Conservation (phyloP, 2,888 invertebrate species). For the Sthenelais limicola region DNA sequence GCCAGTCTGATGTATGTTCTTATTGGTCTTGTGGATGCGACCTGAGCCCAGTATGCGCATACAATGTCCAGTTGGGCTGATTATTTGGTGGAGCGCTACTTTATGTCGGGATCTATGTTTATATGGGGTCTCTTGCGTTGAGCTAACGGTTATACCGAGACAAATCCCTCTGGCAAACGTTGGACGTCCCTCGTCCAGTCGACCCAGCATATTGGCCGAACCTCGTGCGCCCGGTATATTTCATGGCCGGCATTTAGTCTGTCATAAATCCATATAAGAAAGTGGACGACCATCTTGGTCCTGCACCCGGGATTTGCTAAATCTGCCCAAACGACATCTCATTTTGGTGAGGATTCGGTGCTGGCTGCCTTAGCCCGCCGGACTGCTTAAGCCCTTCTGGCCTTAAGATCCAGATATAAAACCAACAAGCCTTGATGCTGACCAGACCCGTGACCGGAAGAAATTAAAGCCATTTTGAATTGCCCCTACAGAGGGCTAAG, state of each 20-base stretch:
- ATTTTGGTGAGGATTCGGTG: slow-evolving; percentile 3
- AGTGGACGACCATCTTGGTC: slow-evolving; percentile 29
- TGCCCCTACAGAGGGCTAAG: not conserved
- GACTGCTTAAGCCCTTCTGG: not conserved
- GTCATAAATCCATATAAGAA: slow-evolving; percentile 34
- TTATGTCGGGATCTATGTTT: slow-evolving; percentile 4
- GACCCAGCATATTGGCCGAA: slow-evolving; percentile 24
- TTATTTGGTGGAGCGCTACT: not conserved
- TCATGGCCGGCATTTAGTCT: slow-evolving; percentile 18
- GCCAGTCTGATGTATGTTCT: too few relatives aligned
- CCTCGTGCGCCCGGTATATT: slow-evolving; percentile 8
- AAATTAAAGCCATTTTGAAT: slow-evolving; percentile 36
- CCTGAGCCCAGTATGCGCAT: not conserved
- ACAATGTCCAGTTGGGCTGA: slow-evolving; percentile 10
- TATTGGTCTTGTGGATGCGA: too few relatives aligned
- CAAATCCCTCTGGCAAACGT: slow-evolving; percentile 29
- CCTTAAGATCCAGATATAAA: slow-evolving; percentile 1
- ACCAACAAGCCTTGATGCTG: slow-evolving; percentile 13
- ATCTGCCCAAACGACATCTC: slow-evolving; percentile 14
- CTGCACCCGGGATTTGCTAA: slow-evolving; percentile 8
- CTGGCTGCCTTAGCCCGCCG: not conserved
- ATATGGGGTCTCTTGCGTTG: not conserved
- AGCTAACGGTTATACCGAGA: not conserved
- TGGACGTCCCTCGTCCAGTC: slow-evolving; percentile 7
- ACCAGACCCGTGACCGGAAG: slow-evolving; percentile 1